Base-by-base conservation (phyloP, 2,797 vertebrate species). In the Gallinago nigripennis region DNA sequence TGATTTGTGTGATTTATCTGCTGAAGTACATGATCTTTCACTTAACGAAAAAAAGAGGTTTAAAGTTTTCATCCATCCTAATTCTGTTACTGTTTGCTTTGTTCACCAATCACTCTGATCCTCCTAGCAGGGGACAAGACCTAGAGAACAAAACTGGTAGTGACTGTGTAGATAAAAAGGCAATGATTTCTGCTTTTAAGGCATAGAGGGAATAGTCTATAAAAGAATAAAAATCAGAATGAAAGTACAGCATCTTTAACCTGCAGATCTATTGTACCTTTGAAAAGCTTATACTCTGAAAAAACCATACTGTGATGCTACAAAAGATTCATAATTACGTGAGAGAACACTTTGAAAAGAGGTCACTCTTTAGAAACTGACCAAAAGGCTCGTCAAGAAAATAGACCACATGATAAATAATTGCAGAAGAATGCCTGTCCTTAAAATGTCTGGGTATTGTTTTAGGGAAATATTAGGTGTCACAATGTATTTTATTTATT, bases 31-130 rank as follows among this genome's bases (percentile, higher is more conserved):
- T 87, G 94, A 95, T 94, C 95, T 97, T 96, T 95, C 92, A 94
- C 90, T 94, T 96, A 96, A 91, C 82, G 94, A 80, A 95, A 97
- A 46, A 92, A 86, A 65, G 25, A 69, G 24, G 45, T 88, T 97
- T 97, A 95, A 94, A 95, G 96, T 97, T 97, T 98, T 92, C 82
- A 78, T 97, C 88, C 72, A 96, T 95, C 96, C 91, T 97, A 97
- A 98, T 98, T 97, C 97, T 95, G 96, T 97, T 97, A 97, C 97
- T 97, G 86, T 98, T 98, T 98, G 97, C 98, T 98, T 98, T 98
- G 98, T 98, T 98, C 98, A 91, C 63, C 96, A 92, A 88, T 97
- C 97, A 96, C 97, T 98, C 96, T 98, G 97, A 98, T 98, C 98
- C 96, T 98, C 97, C 97, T 98, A 96, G 97, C 98, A 97, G 97